Evolutionary conservation across 2,113 vertebrate genomes (phyloP), one percentile per base, ranked within the genome.

Genomic region (Erythrocercus mccallii): DNA sequence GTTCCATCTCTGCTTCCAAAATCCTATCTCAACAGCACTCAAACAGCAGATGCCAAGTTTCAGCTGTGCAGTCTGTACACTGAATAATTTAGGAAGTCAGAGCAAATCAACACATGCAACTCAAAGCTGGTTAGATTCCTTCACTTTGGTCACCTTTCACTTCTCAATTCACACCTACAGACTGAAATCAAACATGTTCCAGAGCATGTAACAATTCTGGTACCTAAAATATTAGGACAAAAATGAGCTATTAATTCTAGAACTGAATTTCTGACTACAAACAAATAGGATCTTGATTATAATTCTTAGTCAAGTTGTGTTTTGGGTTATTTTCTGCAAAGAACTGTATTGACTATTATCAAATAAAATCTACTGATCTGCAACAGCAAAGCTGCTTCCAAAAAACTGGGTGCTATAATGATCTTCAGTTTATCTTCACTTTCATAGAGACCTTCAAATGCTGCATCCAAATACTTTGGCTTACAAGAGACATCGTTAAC

Each of bases 31-130:
- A 73, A 74, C 51, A 92, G 65, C 30, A 86, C 62, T 96, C 72
- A 74, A 66, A 77, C 14, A 78, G 86, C 93, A 96, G 89, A 96
- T 94, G 95, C 83, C 90, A 96, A 77, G 93, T 91, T 96, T 94
- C 92, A 94, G 84, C 79, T 73, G 78, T 73, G 81, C 74, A 85
- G 68, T 13, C 54, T 79, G 64, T 38, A 81, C 53, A 70, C 61
- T 65, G 78, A 95, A 87, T 86, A 76, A 93, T 81, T 90, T 66
- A 60, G 71, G 45, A 85, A 92, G 42, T 57, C 66, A 80, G 78
- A 91, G 21, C 58, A 90, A 92, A 77, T 82, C 71, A 61, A 91
- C 35, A 70, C 31, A 40, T 1, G 37, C 37, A 71, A 76, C 0
- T 3, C 50, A 44, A 91, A 91, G 35, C 31, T 72, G 35, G 27